These are phyloP conservation scores for Eleutherodactylus coqui DNA, from an alignment of 2,797 vertebrate species.

Conservation along the genomic window DNA sequence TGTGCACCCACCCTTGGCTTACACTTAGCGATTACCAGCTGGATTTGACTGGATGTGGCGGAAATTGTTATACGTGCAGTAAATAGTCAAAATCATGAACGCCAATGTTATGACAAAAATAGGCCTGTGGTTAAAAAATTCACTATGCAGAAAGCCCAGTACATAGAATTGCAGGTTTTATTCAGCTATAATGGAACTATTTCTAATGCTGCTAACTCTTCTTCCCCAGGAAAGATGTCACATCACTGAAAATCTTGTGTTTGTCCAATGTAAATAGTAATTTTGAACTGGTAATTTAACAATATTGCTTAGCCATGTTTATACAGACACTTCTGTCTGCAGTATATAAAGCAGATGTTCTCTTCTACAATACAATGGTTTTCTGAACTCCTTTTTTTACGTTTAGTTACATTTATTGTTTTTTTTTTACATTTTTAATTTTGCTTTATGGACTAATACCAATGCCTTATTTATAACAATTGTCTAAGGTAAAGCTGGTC, in stretches of 20 bases:
- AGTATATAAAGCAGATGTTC: slow-evolving; percentile 40
- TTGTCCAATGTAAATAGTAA: slow-evolving; percentile 8
- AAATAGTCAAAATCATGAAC: background rate
- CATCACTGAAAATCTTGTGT: background rate
- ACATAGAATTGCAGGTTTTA: background rate
- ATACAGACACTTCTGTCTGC: background rate
- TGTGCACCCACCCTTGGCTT: no score
- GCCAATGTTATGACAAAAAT: background rate
- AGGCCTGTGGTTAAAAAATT: background rate
- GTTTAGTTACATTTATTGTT: slow-evolving; percentile 21
- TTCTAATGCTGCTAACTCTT: background rate
- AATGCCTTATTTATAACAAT: no score
- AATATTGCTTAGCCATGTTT: slow-evolving; percentile 39
- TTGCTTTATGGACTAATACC: background rate
- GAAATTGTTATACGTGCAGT: background rate
- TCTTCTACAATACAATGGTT: background rate
- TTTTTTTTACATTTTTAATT: background rate
- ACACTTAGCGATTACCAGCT: background rate
- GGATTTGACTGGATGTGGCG: background rate
- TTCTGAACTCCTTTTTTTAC: background rate
- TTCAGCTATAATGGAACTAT: background rate
- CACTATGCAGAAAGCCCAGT: background rate
- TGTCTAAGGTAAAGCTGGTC: no score
- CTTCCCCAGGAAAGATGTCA: background rate
- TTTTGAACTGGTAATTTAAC: slow-evolving; percentile 31